These are phyloP conservation scores for Athene noctua DNA, from an alignment of 2,113 vertebrate genomes.

Conservation along the genomic window DNA sequence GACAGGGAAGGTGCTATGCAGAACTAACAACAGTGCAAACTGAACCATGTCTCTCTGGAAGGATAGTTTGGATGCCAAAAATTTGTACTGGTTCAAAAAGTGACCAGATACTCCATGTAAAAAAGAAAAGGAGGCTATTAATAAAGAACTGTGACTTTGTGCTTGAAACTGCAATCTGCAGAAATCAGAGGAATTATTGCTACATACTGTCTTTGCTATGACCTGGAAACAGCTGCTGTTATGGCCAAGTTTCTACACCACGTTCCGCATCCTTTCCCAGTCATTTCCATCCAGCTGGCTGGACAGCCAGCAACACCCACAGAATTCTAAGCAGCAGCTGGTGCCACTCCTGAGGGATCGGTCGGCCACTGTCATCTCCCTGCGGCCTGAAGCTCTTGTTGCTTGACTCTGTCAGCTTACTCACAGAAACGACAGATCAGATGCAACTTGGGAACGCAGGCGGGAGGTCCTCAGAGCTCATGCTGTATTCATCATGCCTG, in stretches of 20 bases:
- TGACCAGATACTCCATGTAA: background rate
- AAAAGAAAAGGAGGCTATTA: background rate
- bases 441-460: background rate
- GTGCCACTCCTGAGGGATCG: rapidly evolving
- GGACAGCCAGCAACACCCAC: background rate
- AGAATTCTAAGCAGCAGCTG: background rate
- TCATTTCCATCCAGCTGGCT: background rate
- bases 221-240: background rate
- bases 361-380: background rate
- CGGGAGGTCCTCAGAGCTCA: background rate
- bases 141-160: background rate
- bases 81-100: background rate
- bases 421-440: background rate
- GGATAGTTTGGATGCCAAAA: background rate
- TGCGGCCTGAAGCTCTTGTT: background rate
- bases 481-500: background rate
- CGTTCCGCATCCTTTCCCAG: background rate
- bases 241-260: too few relatives aligned
- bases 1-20: background rate
- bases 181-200: background rate
- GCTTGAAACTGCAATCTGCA: background rate
- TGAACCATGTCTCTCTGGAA: background rate
- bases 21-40: background rate
- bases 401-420: background rate
- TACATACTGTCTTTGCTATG: background rate